A percentile compares a stretch with the other conserved stretches of the same genome.
phyloP scores from a whole-genome alignment of 2,113 vertebrate species.

The Naja naja region DNA sequence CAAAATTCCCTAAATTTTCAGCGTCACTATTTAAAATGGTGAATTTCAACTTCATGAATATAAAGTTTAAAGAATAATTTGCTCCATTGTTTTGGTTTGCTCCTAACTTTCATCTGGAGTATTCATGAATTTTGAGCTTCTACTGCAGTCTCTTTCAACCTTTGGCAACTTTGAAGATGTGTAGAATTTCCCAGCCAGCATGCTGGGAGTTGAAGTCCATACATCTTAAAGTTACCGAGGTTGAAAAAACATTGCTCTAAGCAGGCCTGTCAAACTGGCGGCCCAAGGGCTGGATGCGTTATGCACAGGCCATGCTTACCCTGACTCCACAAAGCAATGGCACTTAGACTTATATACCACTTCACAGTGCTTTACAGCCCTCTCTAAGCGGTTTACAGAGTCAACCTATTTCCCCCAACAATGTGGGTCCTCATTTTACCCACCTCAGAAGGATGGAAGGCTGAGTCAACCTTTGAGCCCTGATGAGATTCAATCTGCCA shows the following conservation, averaged over 20 bases:
- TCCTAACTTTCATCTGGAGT: not conserved
- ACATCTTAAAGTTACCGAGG: not conserved
- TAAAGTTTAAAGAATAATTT: not conserved
- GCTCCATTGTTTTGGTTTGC: not conserved
- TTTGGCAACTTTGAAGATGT: not conserved
- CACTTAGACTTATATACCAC: too few relatives aligned
- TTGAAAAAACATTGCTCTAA: not conserved
- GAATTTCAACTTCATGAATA: not conserved
- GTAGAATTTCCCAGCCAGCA: not conserved
- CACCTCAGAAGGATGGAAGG: too few relatives aligned
- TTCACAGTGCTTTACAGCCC: too few relatives aligned
- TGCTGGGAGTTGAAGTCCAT: not conserved
- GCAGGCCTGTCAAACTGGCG: too few relatives aligned
- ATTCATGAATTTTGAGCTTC: not conserved
- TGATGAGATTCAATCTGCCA: too few relatives aligned
- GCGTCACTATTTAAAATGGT: not conserved
- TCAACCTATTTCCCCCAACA: too few relatives aligned
- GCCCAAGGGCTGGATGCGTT: too few relatives aligned
- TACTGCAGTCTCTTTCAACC: not conserved
- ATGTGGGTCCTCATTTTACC: too few relatives aligned
- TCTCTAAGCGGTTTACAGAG: too few relatives aligned
- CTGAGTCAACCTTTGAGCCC: too few relatives aligned
- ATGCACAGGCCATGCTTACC: too few relatives aligned
- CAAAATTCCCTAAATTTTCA: not conserved
- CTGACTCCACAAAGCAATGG: too few relatives aligned